Conservation (phyloP, 2,113 vertebrate species). For the Psilopogon haemacephalus region DNA sequence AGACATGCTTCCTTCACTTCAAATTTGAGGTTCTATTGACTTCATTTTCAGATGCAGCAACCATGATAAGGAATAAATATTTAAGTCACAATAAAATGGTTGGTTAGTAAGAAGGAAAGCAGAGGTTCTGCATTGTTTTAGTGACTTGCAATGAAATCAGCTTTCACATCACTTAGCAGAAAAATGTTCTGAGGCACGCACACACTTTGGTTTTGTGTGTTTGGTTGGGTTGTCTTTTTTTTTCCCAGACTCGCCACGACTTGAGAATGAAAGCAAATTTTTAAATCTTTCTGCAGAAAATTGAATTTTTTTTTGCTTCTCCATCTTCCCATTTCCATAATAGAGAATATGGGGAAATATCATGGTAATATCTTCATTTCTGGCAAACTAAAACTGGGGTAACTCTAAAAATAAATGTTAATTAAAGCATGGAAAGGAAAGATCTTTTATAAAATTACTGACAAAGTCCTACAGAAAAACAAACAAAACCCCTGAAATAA, state of each 20-base stretch:
- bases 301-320: not conserved
- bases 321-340: not conserved
- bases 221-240: not conserved
- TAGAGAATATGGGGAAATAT: not conserved
- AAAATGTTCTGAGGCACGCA: not conserved
- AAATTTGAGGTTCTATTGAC: not conserved
- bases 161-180: not conserved
- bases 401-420: not conserved
- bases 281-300: not conserved
- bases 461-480: not conserved
- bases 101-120: not conserved
- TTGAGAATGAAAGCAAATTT: not conserved
- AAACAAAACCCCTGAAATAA: not conserved
- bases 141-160: not conserved
- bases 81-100: not conserved
- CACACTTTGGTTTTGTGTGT: not conserved
- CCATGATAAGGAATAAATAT: not conserved
- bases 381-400: not conserved
- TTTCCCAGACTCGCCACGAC: not conserved
- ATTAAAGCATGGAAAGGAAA: not conserved
- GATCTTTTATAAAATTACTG: not conserved
- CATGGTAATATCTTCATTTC: not conserved
- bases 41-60: constrained; percentile 1
- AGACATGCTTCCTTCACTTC: constrained; percentile 37
- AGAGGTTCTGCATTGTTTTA: not conserved